These are phyloP conservation scores for Metalampra italica DNA, from an alignment of 2,888 invertebrate genomes.

Conservation along the genomic window DNA sequence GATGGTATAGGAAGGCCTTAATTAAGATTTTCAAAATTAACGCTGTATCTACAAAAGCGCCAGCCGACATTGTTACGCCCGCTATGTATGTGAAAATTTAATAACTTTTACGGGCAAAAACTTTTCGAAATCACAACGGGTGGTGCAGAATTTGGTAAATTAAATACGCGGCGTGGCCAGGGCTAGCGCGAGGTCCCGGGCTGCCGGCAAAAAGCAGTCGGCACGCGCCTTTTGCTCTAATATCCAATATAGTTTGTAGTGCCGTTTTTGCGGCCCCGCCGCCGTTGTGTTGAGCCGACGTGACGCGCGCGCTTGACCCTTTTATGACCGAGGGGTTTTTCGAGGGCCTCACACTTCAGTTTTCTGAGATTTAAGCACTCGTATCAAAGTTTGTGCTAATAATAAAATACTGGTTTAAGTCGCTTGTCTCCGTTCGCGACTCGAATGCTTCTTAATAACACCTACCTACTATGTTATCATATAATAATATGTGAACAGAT, in stretches of 20 bases:
- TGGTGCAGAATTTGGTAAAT: conserved; percentile 40
- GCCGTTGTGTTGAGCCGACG: conserved; percentile 33
- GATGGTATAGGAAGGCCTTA: not conserved
- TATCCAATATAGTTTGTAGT: conserved; percentile 73
- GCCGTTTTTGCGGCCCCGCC: conserved; percentile 55
- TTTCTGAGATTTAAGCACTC: not conserved
- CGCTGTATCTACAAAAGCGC: too few relatives aligned
- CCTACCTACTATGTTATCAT: not conserved
- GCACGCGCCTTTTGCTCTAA: conserved; percentile 72
- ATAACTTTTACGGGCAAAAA: conserved; percentile 10
- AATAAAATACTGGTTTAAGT: too few relatives aligned
- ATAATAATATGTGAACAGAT: not conserved
- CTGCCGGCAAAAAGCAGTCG: conserved; percentile 50
- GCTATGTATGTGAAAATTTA: conserved; percentile 5
- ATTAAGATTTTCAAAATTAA: not conserved
- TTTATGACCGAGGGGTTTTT: conserved; percentile 60
- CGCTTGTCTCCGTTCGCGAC: not conserved
- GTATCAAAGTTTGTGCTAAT: too few relatives aligned
- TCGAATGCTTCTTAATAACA: not conserved
- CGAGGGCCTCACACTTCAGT: conserved; percentile 23
- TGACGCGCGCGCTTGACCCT: conserved; percentile 71
- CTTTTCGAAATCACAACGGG: conserved; percentile 10
- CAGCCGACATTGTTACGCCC: not conserved
- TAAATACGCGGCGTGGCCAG: conserved; percentile 43
- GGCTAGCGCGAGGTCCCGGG: conserved; percentile 26